Conservation (phyloP, 1,140 invertebrate species). For the Bombus difficillimus region DNA sequence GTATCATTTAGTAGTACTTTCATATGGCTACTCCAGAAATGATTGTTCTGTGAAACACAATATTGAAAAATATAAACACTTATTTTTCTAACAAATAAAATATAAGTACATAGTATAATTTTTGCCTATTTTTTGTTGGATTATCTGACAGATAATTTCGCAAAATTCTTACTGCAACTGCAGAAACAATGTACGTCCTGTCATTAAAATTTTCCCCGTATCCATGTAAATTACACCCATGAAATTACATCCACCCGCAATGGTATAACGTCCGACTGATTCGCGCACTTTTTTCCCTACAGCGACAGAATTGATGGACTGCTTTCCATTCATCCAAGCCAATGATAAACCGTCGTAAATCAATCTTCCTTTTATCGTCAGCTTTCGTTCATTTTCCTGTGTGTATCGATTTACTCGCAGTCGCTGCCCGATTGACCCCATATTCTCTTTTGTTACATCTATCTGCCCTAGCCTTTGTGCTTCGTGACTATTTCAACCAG, state of each 20-base stretch:
- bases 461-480: conserved; percentile 11
- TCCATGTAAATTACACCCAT: not conserved
- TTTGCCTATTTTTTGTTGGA: too few species aligned
- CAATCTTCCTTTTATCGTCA: conserved; percentile 7
- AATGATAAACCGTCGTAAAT: conserved; percentile 33
- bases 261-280: not conserved
- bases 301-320: not conserved
- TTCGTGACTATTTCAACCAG: not conserved
- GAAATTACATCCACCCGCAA: not conserved
- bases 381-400: conserved; percentile 12
- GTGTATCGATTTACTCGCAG: conserved; percentile 19
- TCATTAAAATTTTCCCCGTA: too few species aligned
- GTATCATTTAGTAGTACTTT: too few species aligned
- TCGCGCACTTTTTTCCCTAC: not conserved
- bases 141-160: too few species aligned
- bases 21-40: too few species aligned
- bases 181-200: too few species aligned
- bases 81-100: not conserved
- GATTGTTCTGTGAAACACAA: too few species aligned
- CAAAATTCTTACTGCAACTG: not conserved
- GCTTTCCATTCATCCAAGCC: conserved; percentile 4
- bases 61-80: not conserved
- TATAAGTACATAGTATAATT: not conserved
- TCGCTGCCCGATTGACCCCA: conserved; percentile 30
- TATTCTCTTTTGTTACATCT: conserved; percentile 18